phyloP scores from a whole-genome alignment of 2,113 vertebrate genomes.

The Channa maculata region DNA sequence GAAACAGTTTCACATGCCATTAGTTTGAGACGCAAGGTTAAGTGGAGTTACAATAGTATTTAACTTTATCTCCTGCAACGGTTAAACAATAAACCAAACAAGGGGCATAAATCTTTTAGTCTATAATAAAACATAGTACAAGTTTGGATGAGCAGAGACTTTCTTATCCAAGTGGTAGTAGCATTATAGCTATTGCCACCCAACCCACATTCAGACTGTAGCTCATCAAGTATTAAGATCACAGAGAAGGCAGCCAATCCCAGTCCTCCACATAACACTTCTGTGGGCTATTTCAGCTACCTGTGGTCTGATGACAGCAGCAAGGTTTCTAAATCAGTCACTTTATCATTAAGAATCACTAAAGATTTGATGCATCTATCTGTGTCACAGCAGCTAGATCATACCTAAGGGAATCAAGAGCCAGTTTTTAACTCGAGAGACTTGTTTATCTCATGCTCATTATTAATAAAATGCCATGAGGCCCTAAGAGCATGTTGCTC shows the following conservation, averaged over 20 bases:
- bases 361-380: constrained; percentile 1
- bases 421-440: constrained; percentile 35
- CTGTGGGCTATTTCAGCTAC: constrained; percentile 28
- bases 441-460: constrained; percentile 44
- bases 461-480: constrained; percentile 65
- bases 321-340: background rate
- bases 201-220: constrained; percentile 38
- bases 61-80: background rate
- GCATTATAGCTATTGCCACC: background rate
- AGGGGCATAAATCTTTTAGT: background rate
- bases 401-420: background rate
- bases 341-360: constrained; percentile 10
- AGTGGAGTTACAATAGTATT: background rate
- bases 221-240: constrained; percentile 71
- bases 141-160: constrained; percentile 2
- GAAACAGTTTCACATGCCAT: background rate
- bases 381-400: constrained; percentile 11
- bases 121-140: constrained; percentile 1
- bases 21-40: background rate
- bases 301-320: constrained; percentile 21
- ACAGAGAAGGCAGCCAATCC: constrained; percentile 60
- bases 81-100: background rate
- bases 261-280: constrained; percentile 55
- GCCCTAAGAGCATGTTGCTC: constrained; percentile 60
- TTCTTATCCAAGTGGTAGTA: background rate